Conservation (phyloP, 2,113 vertebrate genomes). For the Struthio camelus region DNA sequence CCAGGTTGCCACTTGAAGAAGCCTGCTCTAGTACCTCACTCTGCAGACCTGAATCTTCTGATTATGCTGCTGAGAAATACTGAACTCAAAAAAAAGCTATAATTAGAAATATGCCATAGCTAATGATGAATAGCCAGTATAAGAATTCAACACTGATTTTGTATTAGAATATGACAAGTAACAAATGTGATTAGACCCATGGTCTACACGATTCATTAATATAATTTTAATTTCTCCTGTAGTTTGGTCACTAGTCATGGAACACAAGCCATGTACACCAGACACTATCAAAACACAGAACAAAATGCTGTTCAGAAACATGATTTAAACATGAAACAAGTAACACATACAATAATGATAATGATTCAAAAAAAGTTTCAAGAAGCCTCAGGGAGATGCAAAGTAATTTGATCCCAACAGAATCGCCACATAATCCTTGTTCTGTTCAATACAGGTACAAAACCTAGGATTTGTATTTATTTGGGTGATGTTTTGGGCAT, state of each 20-base stretch:
- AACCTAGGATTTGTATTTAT: not conserved
- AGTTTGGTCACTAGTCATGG: not conserved
- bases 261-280: not conserved
- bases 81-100: not conserved
- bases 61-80: not conserved
- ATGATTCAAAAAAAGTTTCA: not conserved
- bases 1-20: not conserved
- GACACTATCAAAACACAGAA: not conserved
- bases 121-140: not conserved
- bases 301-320: not conserved
- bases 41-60: not conserved
- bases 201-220: not conserved
- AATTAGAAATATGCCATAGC: not conserved
- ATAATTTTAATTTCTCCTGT: not conserved
- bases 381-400: not conserved
- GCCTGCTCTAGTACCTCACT: not conserved
- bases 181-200: not conserved
- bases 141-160: not conserved
- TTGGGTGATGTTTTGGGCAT: not conserved
- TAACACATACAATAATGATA: not conserved
- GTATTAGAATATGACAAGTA: not conserved
- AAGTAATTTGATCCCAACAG: not conserved
- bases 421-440: not conserved
- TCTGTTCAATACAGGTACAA: not conserved
- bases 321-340: not conserved